These are phyloP conservation scores for Prunella himalayana DNA, from an alignment of 2,113 vertebrate genomes.

Conservation along the genomic window DNA sequence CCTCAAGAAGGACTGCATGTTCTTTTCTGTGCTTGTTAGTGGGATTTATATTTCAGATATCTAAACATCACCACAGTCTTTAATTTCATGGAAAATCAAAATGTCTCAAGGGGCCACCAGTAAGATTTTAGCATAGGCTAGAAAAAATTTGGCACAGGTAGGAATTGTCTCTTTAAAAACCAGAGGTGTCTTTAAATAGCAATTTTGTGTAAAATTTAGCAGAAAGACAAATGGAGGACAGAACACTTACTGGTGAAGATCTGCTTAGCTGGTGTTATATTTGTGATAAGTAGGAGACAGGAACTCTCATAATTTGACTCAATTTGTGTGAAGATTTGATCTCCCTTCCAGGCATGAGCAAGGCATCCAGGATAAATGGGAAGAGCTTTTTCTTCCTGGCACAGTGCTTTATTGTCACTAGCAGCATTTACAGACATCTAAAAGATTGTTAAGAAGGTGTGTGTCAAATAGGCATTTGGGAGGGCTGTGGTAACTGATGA, in stretches of 20 bases:
- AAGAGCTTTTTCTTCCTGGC: not conserved
- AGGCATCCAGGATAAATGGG: not conserved
- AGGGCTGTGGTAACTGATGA: not conserved
- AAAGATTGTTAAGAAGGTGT: not conserved
- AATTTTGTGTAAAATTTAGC: not conserved
- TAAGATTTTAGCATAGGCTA: not conserved
- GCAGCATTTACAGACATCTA: not conserved
- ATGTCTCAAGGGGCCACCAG: not conserved
- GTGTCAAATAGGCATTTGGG: not conserved
- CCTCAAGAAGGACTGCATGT: not conserved
- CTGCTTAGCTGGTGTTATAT: not conserved
- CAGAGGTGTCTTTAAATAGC: not conserved
- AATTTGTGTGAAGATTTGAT: not conserved
- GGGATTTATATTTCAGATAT: not conserved
- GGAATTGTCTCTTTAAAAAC: not conserved
- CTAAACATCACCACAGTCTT: not conserved
- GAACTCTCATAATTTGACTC: not conserved
- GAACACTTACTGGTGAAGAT: not conserved
- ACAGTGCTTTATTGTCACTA: not conserved
- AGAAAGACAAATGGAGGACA: not conserved
- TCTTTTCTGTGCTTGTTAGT: not conserved
- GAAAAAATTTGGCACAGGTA: not conserved
- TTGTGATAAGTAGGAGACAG: not conserved
- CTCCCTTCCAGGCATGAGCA: not conserved
- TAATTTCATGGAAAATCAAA: not conserved